phyloP scores from a whole-genome alignment of 2,113 vertebrate species.

The zebrafish (Danio rerio) region GRCz12tu NC_133180.1:71071001-71071500 shows the following conservation, averaged over 20 bases:
- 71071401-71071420: too few species aligned
- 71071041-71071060: too few species aligned
- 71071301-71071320: conserved; percentile 93
- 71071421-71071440: too few species aligned
- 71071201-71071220: conserved; percentile 88
- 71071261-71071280: conserved; percentile 89
- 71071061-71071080: too few species aligned
- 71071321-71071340: conserved; percentile 71
- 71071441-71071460: too few species aligned
- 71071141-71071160: conserved; percentile 87
- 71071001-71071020: too few species aligned
- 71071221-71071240: conserved; percentile 90
- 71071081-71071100: too few species aligned
- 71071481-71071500: too few species aligned
- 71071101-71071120: not conserved
- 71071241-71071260: conserved; percentile 87
- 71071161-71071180: conserved; percentile 92
- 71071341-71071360: not conserved
- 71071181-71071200: conserved; percentile 95
- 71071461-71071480: too few species aligned
- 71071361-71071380: too few species aligned
- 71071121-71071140: not conserved
- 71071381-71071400: too few species aligned
- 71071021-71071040: too few species aligned
- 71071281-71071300: conserved; percentile 90